Conservation (phyloP, 2,113 vertebrate species). For the Thamnophis sirtalis region DNA sequence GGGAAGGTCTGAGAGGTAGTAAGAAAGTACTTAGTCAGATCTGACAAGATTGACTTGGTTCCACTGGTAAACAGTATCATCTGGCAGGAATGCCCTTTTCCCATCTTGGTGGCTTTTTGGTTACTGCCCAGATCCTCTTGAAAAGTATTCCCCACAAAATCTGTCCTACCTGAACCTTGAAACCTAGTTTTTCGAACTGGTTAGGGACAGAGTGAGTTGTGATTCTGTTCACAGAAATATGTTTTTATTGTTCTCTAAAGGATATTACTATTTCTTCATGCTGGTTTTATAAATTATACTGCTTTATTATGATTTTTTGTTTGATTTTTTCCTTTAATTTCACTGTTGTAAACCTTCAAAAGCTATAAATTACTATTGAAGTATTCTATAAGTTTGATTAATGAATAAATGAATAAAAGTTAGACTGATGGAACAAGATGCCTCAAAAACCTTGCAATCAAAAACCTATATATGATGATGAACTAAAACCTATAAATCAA, state of each 20-base stretch:
- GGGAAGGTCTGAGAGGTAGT: neutral
- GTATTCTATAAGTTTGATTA: neutral
- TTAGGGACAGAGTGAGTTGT: neutral
- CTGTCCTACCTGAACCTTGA: neutral
- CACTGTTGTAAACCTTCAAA: neutral
- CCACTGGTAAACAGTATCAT: neutral
- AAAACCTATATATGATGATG: neutral
- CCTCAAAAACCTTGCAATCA: neutral
- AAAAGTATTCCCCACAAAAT: neutral
- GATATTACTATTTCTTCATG: neutral
- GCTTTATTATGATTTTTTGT: neutral
- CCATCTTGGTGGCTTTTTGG: neutral
- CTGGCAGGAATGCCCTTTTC: neutral
- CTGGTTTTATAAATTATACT: neutral
- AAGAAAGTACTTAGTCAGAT: neutral
- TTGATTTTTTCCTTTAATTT: neutral
- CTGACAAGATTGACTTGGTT: neutral
- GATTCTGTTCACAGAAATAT: neutral
- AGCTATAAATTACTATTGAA: neutral
- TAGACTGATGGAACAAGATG: neutral
- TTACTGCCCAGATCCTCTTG: neutral
- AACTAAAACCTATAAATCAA: neutral
- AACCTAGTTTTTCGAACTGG: neutral
- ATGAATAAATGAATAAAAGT: neutral
- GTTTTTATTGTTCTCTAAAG: neutral